phyloP scores from a whole-genome alignment of 2,113 vertebrate species.

The Dromiciops gliroides region DNA sequence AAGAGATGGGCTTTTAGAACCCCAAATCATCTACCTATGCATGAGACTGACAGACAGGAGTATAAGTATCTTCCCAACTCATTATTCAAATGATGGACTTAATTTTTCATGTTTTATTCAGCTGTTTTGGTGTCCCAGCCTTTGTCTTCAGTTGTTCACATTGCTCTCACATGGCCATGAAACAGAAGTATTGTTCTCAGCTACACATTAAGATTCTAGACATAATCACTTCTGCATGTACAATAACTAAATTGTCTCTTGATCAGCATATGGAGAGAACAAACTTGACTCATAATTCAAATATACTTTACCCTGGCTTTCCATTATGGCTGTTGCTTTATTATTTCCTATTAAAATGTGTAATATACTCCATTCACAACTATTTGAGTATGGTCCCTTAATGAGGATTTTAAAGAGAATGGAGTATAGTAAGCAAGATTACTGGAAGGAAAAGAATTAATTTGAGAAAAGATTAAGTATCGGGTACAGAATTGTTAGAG shows the following conservation, averaged over 20 bases:
- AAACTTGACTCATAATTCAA: background rate
- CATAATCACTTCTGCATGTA: background rate
- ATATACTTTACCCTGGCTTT: background rate
- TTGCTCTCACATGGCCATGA: too few species aligned
- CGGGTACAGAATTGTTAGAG: background rate
- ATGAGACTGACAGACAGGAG: background rate
- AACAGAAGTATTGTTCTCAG: background rate
- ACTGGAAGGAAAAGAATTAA: background rate
- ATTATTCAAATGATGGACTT: too few species aligned
- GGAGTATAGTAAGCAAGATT: background rate
- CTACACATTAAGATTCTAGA: background rate
- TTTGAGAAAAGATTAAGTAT: background rate
- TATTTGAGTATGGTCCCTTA: background rate
- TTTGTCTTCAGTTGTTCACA: too few species aligned
- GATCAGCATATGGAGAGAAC: background rate
- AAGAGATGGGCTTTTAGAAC: background rate
- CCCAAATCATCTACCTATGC: background rate
- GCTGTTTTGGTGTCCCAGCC: too few species aligned
- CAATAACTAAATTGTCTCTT: background rate
- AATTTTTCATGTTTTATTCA: too few species aligned
- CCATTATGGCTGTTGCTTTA: background rate
- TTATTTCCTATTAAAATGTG: background rate
- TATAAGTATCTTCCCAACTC: background rate
- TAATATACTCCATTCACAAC: background rate
- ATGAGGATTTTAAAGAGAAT: background rate